Evolutionary conservation across 2,797 vertebrate genomes (phyloP), one percentile per base, ranked within the genome.

Genomic region (Vireo griseus): DNA sequence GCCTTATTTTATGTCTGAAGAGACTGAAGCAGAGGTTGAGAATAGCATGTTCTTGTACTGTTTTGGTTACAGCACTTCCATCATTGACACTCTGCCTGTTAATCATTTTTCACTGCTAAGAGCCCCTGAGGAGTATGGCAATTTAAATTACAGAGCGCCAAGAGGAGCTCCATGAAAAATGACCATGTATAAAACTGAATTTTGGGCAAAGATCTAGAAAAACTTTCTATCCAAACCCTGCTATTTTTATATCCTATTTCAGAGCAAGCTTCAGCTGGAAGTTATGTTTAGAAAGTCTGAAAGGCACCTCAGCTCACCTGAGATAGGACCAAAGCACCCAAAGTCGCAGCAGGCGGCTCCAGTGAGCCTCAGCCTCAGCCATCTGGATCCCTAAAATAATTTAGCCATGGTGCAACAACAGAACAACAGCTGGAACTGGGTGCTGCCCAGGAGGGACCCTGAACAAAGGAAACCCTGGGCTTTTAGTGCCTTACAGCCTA

Each of bases 401-500:
- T 63, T 28, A 58, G 33, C 3, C 26, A 24, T 14, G 12, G 21
- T 40, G 29, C 21, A 47, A n/a, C 37, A 51, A 26, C 10, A 15
- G 25, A 45, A 26, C 12, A 47, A 10, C 29, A 52, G 29, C 35
- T 83, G 40, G 29, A 63, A 14, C 33, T 71, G 37, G 3, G 20
- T 65, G 7, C 7, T 11, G 45, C 33, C 0, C 0, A 51, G 33
- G 21, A 65, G 29, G 7, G 25, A 26, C 14, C 8, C n/a, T 1
- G 2, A 55, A 35, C 28, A 44, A 57, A n/a, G 37, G 14, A 69
- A 76, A 40, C 25, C 3, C 22, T 24, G 25, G 29, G 21, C 4
- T 52, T 77, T 35, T 39, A 35, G 2, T 9, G 11, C 29, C 9
- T 72, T 51, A 20, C 15, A 24, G 12, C 13, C 47, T 24, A 59